A percentile compares a stretch with the other conserved stretches of the same genome.
These are phyloP conservation scores for Hetaerina americana DNA, from an alignment of 1,140 invertebrate genomes.

Conservation along the genomic window DNA sequence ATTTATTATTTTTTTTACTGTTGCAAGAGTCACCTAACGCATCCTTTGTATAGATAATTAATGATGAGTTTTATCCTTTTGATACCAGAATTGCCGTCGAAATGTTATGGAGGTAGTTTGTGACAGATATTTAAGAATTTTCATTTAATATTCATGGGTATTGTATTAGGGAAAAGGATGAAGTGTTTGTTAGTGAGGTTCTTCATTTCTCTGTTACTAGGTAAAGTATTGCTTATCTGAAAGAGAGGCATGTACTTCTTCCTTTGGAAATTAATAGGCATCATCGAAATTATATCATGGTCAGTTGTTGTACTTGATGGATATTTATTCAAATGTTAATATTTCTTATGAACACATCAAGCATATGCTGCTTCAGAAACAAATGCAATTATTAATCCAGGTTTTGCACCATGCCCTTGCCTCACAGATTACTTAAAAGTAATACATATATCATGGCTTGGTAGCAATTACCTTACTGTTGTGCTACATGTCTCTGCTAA, in stretches of 20 bases:
- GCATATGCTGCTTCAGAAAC: background rate
- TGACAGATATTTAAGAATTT: background rate
- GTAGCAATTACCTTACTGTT: background rate
- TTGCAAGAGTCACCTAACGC: background rate
- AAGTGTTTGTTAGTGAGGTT: background rate
- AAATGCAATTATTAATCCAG: background rate
- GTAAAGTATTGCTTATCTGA: background rate
- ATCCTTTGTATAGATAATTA: background rate
- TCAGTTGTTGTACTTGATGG: background rate
- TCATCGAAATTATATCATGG: background rate
- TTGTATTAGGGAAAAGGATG: background rate
- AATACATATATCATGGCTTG: no score
- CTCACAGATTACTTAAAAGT: background rate
- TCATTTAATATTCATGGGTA: background rate
- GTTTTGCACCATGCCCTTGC: background rate
- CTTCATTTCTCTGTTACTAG: background rate
- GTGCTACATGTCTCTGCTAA: background rate
- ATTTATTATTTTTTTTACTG: background rate
- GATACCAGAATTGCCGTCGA: background rate
- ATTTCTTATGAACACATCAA: background rate
- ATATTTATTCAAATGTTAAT: background rate
- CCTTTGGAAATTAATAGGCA: background rate
- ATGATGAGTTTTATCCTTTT: background rate
- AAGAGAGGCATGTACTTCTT: background rate
- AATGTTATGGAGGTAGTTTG: background rate